Evolutionary conservation across 2,113 vertebrate species (phyloP).

Genomic region (Mustelus asterias): DNA sequence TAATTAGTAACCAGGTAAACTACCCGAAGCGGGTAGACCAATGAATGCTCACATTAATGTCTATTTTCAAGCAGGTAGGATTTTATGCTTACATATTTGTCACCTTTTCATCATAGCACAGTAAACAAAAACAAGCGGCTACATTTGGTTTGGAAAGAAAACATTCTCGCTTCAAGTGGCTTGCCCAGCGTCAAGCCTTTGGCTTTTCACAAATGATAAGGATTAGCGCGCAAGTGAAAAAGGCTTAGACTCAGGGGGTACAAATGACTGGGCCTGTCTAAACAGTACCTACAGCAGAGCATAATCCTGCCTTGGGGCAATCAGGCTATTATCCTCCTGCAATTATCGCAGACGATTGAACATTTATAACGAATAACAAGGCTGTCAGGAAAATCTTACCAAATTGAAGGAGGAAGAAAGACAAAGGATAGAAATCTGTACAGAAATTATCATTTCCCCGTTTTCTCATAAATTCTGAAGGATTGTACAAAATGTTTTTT

Average conservation of each 20-base stretch:
- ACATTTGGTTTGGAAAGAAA: too few relatives aligned
- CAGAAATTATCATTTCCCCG: neutral
- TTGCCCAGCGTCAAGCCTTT: neutral
- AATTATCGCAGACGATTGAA: neutral
- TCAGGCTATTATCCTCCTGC: neutral
- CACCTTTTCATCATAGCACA: neutral
- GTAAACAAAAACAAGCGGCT: too few relatives aligned
- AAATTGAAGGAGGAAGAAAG: neutral
- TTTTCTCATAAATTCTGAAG: neutral
- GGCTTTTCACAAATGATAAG: neutral
- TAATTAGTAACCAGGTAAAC: neutral
- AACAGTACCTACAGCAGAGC: conserved; percentile 15
- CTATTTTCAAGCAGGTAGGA: neutral
- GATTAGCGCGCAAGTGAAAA: neutral
- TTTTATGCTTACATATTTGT: neutral
- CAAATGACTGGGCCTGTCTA: neutral
- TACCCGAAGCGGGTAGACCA: neutral
- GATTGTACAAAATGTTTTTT: neutral
- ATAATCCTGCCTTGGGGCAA: conserved; percentile 13
- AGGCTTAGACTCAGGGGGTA: neutral
- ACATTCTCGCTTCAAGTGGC: too few relatives aligned
- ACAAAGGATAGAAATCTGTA: neutral
- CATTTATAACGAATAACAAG: neutral
- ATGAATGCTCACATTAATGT: neutral
- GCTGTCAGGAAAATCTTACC: conserved; percentile 15